Base-by-base conservation (phyloP, 2,113 vertebrate species). In the Phocoena phocoena region DNA sequence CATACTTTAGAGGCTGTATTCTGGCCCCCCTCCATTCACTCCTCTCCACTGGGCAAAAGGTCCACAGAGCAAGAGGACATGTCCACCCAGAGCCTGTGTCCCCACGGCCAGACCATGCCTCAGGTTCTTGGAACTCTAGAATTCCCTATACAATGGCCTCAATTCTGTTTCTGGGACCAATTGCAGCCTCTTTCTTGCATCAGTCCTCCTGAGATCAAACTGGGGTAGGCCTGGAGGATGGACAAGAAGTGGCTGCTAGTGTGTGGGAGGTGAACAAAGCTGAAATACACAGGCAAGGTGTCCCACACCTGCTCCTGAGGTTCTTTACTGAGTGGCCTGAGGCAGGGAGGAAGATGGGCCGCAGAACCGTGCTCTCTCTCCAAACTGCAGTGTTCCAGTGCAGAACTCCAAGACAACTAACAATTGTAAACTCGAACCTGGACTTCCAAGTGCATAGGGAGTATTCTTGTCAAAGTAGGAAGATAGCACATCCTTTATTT, bases 201-300 rank as follows among this genome's bases (percentile, higher is more conserved):
- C 41, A 26, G 5, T 79, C 12, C 36, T 88, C 5, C 20, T 8
- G 13, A 73, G 8, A 25, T 6, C 8, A 63, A 60, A 33, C 8
- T 36, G 11, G 28, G 31, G 8, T 70, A 70, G 71, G 18, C 21
- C 38, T 79, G n/a, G 41, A 81, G 58, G 58, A 60, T 77, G 17
- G 38, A 10, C 6, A 89, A 31, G n/a, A 38, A 73, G 68, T 60
- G 23, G 68, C 14, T 85, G 1, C 41, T 80, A 14, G 2, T 81
- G 26, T 55, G 13, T 44, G 13, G 11, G 26, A 85, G 33, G 38
- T 62, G 6, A 65, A 41, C 8, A 31, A 36, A 6, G 6, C 25
- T 71, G n/a, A 58, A 47, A 65, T 18, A n/a, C 0, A 1, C 5
- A 71, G 44, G 44, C 2, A 0, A 50, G 17, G n/a, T 67, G 15